Base-by-base conservation (phyloP, 2,113 vertebrate species). In the Tympanuchus pallidicinctus region DNA sequence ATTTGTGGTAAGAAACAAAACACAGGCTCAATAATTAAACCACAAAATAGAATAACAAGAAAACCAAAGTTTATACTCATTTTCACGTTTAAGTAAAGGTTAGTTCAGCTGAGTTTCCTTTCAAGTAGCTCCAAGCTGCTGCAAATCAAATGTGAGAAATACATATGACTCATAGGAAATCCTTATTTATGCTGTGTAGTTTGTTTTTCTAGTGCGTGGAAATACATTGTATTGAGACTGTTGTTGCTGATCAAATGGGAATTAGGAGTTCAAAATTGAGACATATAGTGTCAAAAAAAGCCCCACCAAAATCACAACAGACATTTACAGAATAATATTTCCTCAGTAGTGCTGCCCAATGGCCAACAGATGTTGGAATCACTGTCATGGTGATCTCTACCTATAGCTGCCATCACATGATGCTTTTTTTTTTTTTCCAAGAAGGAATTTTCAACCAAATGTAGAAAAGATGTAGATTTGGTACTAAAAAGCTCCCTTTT, bases 301-400 rank as follows among this genome's bases (percentile, higher is more conserved):
- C 6, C 12, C 22, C 21, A 50, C 11, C 27, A 54, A 54, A 54
- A 30, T 54, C 27, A 57, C 28, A 59, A 15, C 14, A 61, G 25
- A 8, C 17, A 10, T 5, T 59, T 67, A 47, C 10, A 88, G 27
- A 13, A 16, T 19, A 17, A 14, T 13, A 61, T 63, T 71, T 89
- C 64, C 40, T 70, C 45, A 28, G 15, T 0, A 63, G 27, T 6
- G 32, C 6, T 92, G 63, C 6, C 0, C 0, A 16, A 5, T 36
- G 38, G 76, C 40, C 15, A 63, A 6, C 8, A 30, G n/a, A 42
- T 50, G 7, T 32, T 73, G 54, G 27, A 13, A 75, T 38, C 20
- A 7, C 20, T 18, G 28, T 47, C 30, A 16, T 2, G 5, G 59
- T 63, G 84, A 73, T 16, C 70, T 90, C 43, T 63, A 34, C 24